phyloP scores from a whole-genome alignment of 2,888 invertebrate genomes.

The Eristalis intricaria region DNA sequence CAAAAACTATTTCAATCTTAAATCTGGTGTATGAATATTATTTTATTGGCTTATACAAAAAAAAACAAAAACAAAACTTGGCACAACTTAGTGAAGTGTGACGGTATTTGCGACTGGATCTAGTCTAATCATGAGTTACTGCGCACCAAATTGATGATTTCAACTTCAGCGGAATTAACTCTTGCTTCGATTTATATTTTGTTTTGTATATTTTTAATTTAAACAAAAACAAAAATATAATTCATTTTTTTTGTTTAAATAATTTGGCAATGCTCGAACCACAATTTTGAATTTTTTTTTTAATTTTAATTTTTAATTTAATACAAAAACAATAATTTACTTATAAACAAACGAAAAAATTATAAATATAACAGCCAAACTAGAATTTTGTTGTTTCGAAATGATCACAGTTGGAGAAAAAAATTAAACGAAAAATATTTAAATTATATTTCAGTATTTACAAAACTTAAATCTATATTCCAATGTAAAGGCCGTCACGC shows the following conservation, averaged over 20 bases:
- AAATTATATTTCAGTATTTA: constrained; percentile 62
- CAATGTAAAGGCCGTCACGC: constrained; percentile 36
- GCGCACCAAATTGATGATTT: constrained; percentile 43
- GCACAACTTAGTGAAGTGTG: constrained; percentile 48
- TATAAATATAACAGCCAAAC: constrained; percentile 76
- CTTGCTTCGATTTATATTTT: constrained; percentile 40
- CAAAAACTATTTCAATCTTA: constrained; percentile 45
- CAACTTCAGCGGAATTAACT: constrained; percentile 52
- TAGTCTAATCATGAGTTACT: constrained; percentile 34
- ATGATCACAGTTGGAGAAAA: constrained; percentile 79
- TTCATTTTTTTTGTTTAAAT: background rate
- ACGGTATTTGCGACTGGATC: constrained; percentile 8
- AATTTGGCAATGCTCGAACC: constrained; percentile 74
- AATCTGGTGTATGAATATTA: constrained; percentile 21
- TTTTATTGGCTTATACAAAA: background rate
- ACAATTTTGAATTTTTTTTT: constrained; percentile 75
- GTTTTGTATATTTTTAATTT: constrained; percentile 60
- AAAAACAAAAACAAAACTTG: constrained; percentile 36
- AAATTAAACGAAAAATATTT: constrained; percentile 68
- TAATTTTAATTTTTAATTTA: constrained; percentile 45
- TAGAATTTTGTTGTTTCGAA: constrained; percentile 76
- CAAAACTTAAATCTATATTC: constrained; percentile 63
- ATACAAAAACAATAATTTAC: constrained; percentile 70
- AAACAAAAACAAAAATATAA: constrained; percentile 11
- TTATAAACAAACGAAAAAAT: constrained; percentile 76